These are phyloP conservation scores for Tetramorium bicarinatum DNA, from an alignment of 2,888 invertebrate genomes.

Conservation along the genomic window DNA sequence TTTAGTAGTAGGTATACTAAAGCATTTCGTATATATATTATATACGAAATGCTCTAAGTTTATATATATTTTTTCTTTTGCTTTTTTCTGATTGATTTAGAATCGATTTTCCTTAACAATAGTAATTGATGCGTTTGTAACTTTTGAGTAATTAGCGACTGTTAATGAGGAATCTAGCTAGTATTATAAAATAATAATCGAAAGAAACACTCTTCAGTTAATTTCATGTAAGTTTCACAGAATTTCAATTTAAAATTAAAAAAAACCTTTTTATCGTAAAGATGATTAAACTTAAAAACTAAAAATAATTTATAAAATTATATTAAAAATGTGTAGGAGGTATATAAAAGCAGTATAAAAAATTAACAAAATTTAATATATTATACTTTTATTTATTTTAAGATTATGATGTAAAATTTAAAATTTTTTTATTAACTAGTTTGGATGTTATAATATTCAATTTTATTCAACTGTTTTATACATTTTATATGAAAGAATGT, in stretches of 20 bases:
- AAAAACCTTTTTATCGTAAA: not conserved
- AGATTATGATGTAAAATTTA: too few relatives aligned
- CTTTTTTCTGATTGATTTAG: not conserved
- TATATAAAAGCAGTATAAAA: too few relatives aligned
- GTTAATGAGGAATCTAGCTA: not conserved
- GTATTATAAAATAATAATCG: not conserved
- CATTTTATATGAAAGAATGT: too few relatives aligned
- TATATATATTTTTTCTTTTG: not conserved
- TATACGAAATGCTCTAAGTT: not conserved
- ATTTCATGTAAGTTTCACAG: not conserved
- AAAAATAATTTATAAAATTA: not conserved
- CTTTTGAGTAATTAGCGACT: not conserved
- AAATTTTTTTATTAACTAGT: too few relatives aligned
- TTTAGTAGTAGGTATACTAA: too few relatives aligned
- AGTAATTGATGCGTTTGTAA: not conserved
- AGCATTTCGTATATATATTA: too few relatives aligned
- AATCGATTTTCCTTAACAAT: not conserved
- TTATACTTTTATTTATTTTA: too few relatives aligned
- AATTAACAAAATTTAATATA: too few relatives aligned
- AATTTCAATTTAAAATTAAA: not conserved
- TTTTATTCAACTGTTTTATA: too few relatives aligned
- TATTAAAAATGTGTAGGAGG: not conserved
- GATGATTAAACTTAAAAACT: not conserved
- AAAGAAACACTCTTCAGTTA: not conserved
- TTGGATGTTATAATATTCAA: too few relatives aligned